A percentile compares a stretch with the other conserved stretches of the same genome.
These are phyloP conservation scores for Ictalurus punctatus DNA, from an alignment of 2,113 vertebrate species.

Conservation along the genomic window DNA sequence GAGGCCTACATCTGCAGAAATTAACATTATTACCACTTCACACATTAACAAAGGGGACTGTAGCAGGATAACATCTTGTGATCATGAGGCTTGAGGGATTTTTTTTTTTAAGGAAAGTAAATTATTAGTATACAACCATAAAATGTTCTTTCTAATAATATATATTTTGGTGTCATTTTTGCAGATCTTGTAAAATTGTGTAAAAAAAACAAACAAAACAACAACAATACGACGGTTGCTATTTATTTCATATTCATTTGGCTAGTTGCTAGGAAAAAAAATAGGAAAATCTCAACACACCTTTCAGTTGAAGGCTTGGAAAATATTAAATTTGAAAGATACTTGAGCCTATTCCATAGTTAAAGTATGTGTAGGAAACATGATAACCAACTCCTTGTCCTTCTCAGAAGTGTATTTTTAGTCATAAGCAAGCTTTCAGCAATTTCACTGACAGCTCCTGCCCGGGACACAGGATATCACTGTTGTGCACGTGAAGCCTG, in stretches of 20 bases:
- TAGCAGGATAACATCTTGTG: background rate
- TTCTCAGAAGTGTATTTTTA: conserved; percentile 14
- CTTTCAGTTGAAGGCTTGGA: conserved; percentile 24
- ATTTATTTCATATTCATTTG: conserved; percentile 10
- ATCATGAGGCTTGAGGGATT: background rate
- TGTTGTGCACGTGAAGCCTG: background rate
- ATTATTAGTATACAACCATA: background rate
- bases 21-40: background rate
- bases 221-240: background rate
- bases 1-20: background rate
- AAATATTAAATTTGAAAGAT: conserved; percentile 28
- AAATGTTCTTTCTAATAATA: background rate
- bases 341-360: conserved; percentile 1
- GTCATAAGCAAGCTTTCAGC: conserved; percentile 26
- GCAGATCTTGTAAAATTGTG: background rate
- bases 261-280: background rate
- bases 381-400: conserved; percentile 29
- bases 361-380: conserved; percentile 22
- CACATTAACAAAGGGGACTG: background rate
- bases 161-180: background rate
- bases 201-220: background rate
- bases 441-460: conserved; percentile 15
- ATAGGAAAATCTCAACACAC: conserved; percentile 22
- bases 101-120: background rate
- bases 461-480: conserved; percentile 23